Conservation (phyloP, 2,888 invertebrate genomes). For the Selenia dentaria region DNA sequence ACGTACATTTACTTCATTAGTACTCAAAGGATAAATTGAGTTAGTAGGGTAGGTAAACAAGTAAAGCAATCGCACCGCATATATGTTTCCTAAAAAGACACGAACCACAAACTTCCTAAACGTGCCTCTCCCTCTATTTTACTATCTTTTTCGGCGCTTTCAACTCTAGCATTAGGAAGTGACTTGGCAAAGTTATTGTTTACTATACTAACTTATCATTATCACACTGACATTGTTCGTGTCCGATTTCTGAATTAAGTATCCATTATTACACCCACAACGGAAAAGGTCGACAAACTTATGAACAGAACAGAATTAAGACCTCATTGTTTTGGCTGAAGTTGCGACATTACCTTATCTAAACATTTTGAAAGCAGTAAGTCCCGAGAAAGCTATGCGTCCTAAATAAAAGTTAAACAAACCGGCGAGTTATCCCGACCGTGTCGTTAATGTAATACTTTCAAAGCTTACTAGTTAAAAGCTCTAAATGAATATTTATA, state of each 20-base stretch:
- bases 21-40: too few relatives aligned
- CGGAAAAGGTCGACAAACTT: conserved; percentile 58
- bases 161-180: conserved; percentile 11
- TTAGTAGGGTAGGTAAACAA: too few relatives aligned
- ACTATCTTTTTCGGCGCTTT: conserved; percentile 12
- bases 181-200: conserved; percentile 21
- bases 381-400: conserved; percentile 52
- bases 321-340: conserved; percentile 69
- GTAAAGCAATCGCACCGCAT: too few relatives aligned
- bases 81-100: too few relatives aligned
- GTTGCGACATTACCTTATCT: conserved; percentile 74
- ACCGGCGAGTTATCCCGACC: conserved; percentile 28
- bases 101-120: too few relatives aligned
- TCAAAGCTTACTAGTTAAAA: background rate
- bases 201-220: conserved; percentile 24
- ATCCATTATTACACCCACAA: conserved; percentile 51
- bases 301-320: conserved; percentile 69
- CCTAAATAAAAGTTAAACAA: conserved; percentile 55
- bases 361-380: conserved; percentile 54
- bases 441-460: background rate
- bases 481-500: too few relatives aligned
- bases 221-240: conserved; percentile 45
- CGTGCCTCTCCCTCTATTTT: too few relatives aligned
- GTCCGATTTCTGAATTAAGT: conserved; percentile 29
- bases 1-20: too few relatives aligned